Evolutionary conservation across 2,888 invertebrate species (phyloP), one percentile per base, ranked within the genome.

Genomic region (Catocala sponsa): DNA sequence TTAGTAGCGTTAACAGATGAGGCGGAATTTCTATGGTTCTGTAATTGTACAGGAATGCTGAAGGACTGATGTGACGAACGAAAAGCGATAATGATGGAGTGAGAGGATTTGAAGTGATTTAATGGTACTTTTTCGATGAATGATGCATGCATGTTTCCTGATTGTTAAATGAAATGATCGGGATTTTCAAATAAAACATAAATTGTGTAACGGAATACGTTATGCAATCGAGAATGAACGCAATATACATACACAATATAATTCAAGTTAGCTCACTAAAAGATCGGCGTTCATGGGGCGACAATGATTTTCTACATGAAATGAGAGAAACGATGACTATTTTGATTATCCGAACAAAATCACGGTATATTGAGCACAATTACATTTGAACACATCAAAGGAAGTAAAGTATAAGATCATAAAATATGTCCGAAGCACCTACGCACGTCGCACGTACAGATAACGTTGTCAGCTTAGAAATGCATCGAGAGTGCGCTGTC

Each of bases 331-430:
- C 41, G 68, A 65, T 59, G 60, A 73, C 52, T 67, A 71, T 70
- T 73, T 78, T 75, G 78, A 79, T 77, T 79, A 79, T 73, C 74
- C 63, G 73, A 81, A 84, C 72, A 76, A 81, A 79, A 76, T 78
- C 76, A 82, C 79, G 82, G 83, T 80, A 82, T 75, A 87, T 91
- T 92, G 92, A 92, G 91, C 92, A 91, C 86, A 88, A 87, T 89
- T 87, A 88, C 85, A 82, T 83, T 87, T 90, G 92, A 92, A 92
- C 91, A 92, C 91, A 92, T 90, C 76, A 82, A 89, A 88, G 91
- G 90, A 91, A 92, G 91, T 89, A 84, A 91, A 85, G 79, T 83
- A 82, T 79, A 80, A 78, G 74, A 80, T 81, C 68, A 78, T 72
- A 74, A 81, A n/a, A n/a, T n/a, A 79, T 76, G 71, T 79, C 63